A percentile compares a stretch with the other conserved stretches of the same genome.
Evolutionary conservation across 2,113 vertebrate genomes (phyloP).

Genomic region (Mesembrinibis cayennensis): DNA sequence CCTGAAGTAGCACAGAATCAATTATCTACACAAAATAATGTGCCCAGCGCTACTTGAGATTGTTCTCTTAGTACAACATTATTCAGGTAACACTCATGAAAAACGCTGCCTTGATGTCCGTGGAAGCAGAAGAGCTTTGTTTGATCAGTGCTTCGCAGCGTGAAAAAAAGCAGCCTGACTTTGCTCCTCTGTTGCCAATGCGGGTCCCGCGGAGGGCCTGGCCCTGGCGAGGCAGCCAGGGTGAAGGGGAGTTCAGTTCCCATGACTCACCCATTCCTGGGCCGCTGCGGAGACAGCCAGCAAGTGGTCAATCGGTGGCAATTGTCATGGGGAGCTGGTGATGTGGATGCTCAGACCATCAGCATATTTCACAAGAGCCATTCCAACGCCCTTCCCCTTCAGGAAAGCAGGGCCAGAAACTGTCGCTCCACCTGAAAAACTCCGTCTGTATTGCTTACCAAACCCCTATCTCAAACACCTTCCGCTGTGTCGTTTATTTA

Average conservation of each 20-base stretch:
- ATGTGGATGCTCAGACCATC: slow-evolving; percentile 29
- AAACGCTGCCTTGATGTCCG: rapidly evolving
- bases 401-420: neutral
- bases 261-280: slow-evolving; percentile 33
- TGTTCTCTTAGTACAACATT: neutral
- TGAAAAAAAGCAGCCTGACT: neutral
- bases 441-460: neutral
- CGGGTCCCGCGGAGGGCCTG: neutral
- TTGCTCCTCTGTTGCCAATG: neutral
- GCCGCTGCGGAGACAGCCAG: neutral
- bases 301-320: slow-evolving; percentile 24
- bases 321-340: slow-evolving; percentile 40
- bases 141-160: neutral
- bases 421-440: neutral
- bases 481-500: neutral
- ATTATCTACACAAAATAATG: neutral
- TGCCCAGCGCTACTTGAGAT: neutral
- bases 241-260: neutral
- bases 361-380: slow-evolving; percentile 31
- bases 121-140: neutral
- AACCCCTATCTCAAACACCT: neutral
- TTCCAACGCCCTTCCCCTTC: neutral
- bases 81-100: neutral
- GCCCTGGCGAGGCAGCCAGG: neutral
- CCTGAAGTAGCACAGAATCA: neutral